Evolutionary conservation across 2,888 invertebrate species (phyloP).

Genomic region (Meiosimyza decipiens): DNA sequence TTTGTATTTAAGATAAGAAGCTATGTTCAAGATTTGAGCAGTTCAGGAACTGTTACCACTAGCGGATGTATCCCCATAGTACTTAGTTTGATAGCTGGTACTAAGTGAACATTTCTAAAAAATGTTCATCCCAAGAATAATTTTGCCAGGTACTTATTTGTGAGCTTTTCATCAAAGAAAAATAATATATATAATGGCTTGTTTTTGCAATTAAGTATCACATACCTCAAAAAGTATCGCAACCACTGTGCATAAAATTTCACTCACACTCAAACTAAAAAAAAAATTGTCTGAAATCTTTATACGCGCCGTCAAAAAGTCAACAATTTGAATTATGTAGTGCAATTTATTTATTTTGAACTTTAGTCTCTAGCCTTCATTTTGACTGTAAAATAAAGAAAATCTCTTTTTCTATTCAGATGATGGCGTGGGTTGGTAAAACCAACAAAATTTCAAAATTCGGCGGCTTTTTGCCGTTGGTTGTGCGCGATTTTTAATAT

Average conservation of each 20-base stretch:
- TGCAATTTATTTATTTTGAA: slow-evolving; percentile 57
- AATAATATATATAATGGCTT: too few relatives aligned
- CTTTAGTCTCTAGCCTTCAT: slow-evolving; percentile 39
- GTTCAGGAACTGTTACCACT: too few relatives aligned
- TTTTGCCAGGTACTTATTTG: too few relatives aligned
- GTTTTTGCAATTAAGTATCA: too few relatives aligned
- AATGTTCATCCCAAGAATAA: too few relatives aligned
- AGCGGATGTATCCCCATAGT: too few relatives aligned
- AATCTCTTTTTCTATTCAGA: slow-evolving; percentile 20
- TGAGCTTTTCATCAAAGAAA: too few relatives aligned
- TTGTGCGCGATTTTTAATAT: slow-evolving; percentile 20
- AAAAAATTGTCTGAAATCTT: slow-evolving; percentile 23
- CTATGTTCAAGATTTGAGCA: too few relatives aligned
- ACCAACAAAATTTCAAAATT: slow-evolving; percentile 21
- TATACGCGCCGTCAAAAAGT: slow-evolving; percentile 52
- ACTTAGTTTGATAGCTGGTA: too few relatives aligned
- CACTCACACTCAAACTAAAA: not conserved
- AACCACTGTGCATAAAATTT: slow-evolving; percentile 6
- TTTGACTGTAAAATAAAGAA: slow-evolving; percentile 28
- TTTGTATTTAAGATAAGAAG: too few relatives aligned
- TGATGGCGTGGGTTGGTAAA: slow-evolving; percentile 4
- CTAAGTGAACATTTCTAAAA: too few relatives aligned
- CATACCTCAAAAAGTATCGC: too few relatives aligned
- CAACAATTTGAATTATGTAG: slow-evolving; percentile 61
- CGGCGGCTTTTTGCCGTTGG: slow-evolving; percentile 28